Conservation (phyloP, 2,888 invertebrate species). For the Apamea sordens region DNA sequence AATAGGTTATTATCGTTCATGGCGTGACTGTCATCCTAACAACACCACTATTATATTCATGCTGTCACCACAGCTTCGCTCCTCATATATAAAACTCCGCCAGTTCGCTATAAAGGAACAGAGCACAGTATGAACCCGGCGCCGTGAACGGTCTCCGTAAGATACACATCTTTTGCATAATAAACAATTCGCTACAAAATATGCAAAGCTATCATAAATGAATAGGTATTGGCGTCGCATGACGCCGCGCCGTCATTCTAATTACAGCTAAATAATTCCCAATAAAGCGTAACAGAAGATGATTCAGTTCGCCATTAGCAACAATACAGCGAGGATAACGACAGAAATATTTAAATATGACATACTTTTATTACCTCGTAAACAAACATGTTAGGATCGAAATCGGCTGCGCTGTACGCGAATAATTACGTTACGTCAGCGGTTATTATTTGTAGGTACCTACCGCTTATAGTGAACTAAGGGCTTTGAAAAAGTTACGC, state of each 20-base stretch:
- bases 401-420: slow-evolving; percentile 64
- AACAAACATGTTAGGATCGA: slow-evolving; percentile 67
- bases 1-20: slow-evolving; percentile 30
- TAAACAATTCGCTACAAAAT: slow-evolving; percentile 33
- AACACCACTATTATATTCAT: background rate
- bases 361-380: slow-evolving; percentile 71
- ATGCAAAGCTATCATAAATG: slow-evolving; percentile 32
- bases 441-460: slow-evolving; percentile 18
- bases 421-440: slow-evolving; percentile 62
- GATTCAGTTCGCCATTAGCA: slow-evolving; percentile 69
- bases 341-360: slow-evolving; percentile 69
- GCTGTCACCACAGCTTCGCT: background rate
- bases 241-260: slow-evolving; percentile 41
- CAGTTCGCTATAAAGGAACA: background rate
- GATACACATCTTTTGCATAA: slow-evolving; percentile 24
- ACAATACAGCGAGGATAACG: slow-evolving; percentile 56
- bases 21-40: background rate
- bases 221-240: slow-evolving; percentile 27
- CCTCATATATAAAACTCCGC: background rate
- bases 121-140: background rate
- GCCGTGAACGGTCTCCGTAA: background rate
- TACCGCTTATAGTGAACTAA: background rate
- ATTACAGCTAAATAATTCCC: slow-evolving; percentile 67
- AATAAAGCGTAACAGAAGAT: slow-evolving; percentile 69
- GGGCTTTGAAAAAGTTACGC: background rate